These are phyloP conservation scores for Herminia tarsipennalis DNA, from an alignment of 2,888 invertebrate species.

Conservation along the genomic window DNA sequence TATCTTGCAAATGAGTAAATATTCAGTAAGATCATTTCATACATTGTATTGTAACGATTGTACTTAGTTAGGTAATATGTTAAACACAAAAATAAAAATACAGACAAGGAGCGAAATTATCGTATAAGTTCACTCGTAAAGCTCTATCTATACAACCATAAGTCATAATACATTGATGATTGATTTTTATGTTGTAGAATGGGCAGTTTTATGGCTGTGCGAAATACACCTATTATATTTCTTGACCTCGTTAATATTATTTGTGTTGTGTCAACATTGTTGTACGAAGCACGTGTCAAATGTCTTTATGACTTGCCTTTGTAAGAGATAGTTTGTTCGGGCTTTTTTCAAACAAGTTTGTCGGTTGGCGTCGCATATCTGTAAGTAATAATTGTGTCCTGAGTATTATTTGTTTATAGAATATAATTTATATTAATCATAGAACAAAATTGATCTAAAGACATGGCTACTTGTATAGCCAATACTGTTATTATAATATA, in stretches of 20 bases:
- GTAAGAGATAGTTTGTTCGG: constrained; percentile 37
- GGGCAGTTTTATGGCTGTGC: constrained; percentile 61
- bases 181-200: constrained; percentile 55
- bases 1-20: too few relatives aligned
- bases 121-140: constrained; percentile 24
- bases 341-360: constrained; percentile 23
- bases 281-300: constrained; percentile 55
- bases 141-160: constrained; percentile 30
- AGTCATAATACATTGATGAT: constrained; percentile 51
- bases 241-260: constrained; percentile 62
- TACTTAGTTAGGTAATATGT: too few relatives aligned
- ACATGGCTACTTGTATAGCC: too few relatives aligned
- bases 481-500: too few relatives aligned
- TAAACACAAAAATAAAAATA: constrained; percentile 15
- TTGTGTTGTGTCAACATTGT: constrained; percentile 52
- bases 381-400: too few relatives aligned
- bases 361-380: too few relatives aligned
- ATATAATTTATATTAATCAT: too few relatives aligned
- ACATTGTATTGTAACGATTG: too few relatives aligned
- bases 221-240: constrained; percentile 63
- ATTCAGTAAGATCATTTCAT: too few relatives aligned
- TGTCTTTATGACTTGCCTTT: constrained; percentile 51
- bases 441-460: too few relatives aligned
- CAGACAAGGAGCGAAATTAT: constrained; percentile 35
- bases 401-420: too few relatives aligned